Base-by-base conservation (phyloP, 2,888 invertebrate genomes). In the Amphipyra tragopoginis region DNA sequence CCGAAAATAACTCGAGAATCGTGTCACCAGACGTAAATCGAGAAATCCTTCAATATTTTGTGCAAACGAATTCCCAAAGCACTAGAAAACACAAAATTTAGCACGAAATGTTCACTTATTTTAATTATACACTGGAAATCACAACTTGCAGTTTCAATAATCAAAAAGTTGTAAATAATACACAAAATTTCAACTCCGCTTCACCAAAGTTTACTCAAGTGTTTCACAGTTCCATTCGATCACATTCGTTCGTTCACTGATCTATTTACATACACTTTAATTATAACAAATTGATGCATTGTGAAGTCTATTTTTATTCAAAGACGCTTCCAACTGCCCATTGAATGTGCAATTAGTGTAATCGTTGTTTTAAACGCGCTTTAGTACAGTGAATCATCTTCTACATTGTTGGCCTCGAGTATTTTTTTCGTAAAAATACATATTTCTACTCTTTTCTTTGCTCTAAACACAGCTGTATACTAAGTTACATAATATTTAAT, bases 211-310 rank as follows among this genome's bases (percentile, higher is more conserved):
- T 77, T 67, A 68, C 59, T 60, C 71, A 73, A 73, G 62, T 71
- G 65, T 8, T 54, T 49, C 48, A 40, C 56, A 8, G 43, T 64
- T 66, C 40, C 60, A 63, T 72, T 57, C 66, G 67, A 69, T 75
- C 76, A 55, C 72, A 68, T 65, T 76, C 78, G 71, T 72, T 82
- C 83, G 60, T 70, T 80, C 84, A 75, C 69, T 73, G 75, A 63
- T 86, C 83, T 88, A 88, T 87, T 87, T 86, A 84, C 84, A 86
- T 75, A 80, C 81, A 79, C 79, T 86, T 78, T 87, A 86, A 82
- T 86, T 85, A 84, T 77, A 85, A 77, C 78, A 81, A 82, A 79
- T 83, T 79, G 84, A 80, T 83, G 81, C 82, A 82, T 78, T 66
- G 76, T 72, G 57, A 54, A 36, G 56, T 75, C 78, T 82, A 85